Evolutionary conservation across 2,888 invertebrate species (phyloP).

Genomic region (Thecocarcelia acutangulata): DNA sequence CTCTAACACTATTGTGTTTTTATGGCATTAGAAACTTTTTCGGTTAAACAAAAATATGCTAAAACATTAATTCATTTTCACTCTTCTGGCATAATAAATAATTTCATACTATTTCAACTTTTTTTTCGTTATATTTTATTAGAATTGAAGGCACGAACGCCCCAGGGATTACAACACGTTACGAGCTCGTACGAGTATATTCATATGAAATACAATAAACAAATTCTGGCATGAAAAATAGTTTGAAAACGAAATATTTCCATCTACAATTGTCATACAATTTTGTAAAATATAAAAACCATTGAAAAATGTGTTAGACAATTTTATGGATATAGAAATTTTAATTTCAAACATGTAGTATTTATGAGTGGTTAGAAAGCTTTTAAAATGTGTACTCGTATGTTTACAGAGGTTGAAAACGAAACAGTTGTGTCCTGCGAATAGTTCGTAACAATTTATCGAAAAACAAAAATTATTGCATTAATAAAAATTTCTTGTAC

Average conservation of each 20-base stretch:
- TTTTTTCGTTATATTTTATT: background rate
- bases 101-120: background rate
- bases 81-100: constrained; percentile 43
- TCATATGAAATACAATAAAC: constrained; percentile 21
- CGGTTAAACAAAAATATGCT: constrained; percentile 17
- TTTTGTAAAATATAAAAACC: constrained; percentile 24
- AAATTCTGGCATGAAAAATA: constrained; percentile 24
- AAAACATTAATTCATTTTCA: constrained; percentile 44
- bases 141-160: constrained; percentile 18
- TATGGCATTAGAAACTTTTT: constrained; percentile 20
- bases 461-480: no score
- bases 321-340: background rate
- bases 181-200: background rate
- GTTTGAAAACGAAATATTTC: constrained; percentile 39
- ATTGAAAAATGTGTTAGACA: constrained; percentile 39
- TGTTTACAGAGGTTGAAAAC: background rate
- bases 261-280: constrained; percentile 54
- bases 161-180: constrained; percentile 27
- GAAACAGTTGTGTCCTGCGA: no score
- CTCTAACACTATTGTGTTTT: background rate
- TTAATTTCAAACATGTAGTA: background rate
- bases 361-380: background rate
- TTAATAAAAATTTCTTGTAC: background rate
- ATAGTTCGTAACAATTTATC: no score
- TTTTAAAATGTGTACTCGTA: background rate